Evolutionary conservation across 2,797 vertebrate genomes (phyloP).

Genomic region (Miichthys miiuy): DNA sequence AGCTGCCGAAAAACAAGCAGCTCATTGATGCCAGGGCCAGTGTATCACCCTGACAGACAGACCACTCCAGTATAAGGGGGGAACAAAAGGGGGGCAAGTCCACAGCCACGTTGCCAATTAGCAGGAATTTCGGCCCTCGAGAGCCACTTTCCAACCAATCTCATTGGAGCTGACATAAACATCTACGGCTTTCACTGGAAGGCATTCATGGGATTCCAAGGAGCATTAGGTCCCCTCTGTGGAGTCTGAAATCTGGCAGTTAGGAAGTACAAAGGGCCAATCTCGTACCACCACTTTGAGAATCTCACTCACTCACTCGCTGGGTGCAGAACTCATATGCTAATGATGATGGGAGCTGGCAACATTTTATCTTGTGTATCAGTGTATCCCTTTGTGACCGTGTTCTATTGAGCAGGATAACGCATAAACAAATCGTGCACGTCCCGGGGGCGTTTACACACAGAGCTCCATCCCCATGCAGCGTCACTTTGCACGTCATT

Average conservation of each 20-base stretch:
- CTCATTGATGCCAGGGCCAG: slow-evolving; percentile 80
- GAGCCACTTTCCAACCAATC: slow-evolving; percentile 80
- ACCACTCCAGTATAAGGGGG: slow-evolving; percentile 69
- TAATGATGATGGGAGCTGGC: slow-evolving; percentile 13
- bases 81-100: slow-evolving; percentile 80
- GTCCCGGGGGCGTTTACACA: slow-evolving; percentile 4
- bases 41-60: slow-evolving; percentile 76
- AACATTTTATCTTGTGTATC: not conserved
- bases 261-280: slow-evolving; percentile 55
- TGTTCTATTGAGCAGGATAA: not conserved
- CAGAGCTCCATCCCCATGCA: slow-evolving; percentile 9
- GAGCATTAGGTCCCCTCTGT: slow-evolving; percentile 75
- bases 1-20: slow-evolving; percentile 76
- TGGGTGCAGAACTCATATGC: slow-evolving; percentile 16
- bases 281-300: slow-evolving; percentile 41
- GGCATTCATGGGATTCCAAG: slow-evolving; percentile 83
- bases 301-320: slow-evolving; percentile 41
- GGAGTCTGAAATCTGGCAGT: slow-evolving; percentile 55
- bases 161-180: slow-evolving; percentile 73
- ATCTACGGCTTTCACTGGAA: slow-evolving; percentile 73
- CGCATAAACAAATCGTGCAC: not conserved
- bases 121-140: slow-evolving; percentile 77
- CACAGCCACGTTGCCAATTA: slow-evolving; percentile 82
- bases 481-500: slow-evolving; percentile 32
- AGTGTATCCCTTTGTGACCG: not conserved